Evolutionary conservation across 2,888 invertebrate species (phyloP), one percentile per base, ranked within the genome.

Genomic region (Sepioteuthis lessoniana): DNA sequence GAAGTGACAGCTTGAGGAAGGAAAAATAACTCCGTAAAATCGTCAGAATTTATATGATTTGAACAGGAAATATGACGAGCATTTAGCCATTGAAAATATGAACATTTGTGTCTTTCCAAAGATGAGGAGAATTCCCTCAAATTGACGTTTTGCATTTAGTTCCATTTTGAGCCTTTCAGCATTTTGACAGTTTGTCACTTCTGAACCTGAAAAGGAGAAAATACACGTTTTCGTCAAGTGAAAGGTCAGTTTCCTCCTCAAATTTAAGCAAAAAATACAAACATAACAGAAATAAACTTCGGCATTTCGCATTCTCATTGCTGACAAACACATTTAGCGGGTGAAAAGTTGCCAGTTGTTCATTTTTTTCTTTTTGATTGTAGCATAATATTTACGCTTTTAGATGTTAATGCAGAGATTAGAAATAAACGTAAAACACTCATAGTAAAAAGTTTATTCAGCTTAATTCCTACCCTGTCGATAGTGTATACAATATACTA

Each of bases 121-220:
- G 76, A 76, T 76, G 76, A 35, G n/a, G 35, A 76, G 76, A 76
- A 76, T 76, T 76, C 76, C n/a, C n/a, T n/a, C 16, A 76, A 35
- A n/a, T 35, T 76, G n/a, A 76, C 76, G 35, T n/a, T 76, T 76
- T 76, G 76, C 76, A 35, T 76, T 76, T 76, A 76, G 76, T 35
- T 76, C 76, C 76, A 76, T 76, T 76, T 76, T 35, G n/a, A 76
- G 76, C n/a, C 76, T n/a, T 76, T 76, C 76, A 76, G 76, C 1
- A 76, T 76, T 76, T 76, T 76, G 76, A 76, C 76, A 76, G 76
- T 76, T 76, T 76, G 76, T 76, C 76, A 76, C n/a, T 35, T 76
- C n/a, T 76, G 76, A 76, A 76, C n/a, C 76, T 16, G 35, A 76
- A 76, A n/a, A n/a, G 13, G 76, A 16, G 16, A 35, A 76, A 76